Percentiles rank a stretch among this genome's conserved stretches.
These are phyloP conservation scores for Drosophila quinaria DNA, from an alignment of 2,888 invertebrate species.

Conservation along the genomic window DNA sequence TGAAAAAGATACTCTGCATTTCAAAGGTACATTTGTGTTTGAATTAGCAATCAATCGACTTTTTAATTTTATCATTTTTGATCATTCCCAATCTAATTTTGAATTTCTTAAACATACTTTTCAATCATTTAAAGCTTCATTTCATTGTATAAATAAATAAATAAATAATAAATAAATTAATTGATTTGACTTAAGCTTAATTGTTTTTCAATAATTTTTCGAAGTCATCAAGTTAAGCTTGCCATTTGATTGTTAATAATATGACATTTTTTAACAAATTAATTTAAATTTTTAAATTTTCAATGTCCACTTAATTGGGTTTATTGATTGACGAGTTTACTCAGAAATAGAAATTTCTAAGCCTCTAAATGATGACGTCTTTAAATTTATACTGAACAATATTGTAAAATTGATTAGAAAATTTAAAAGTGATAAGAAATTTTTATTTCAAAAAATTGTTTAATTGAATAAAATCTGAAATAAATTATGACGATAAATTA, in stretches of 20 bases:
- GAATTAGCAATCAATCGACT: background rate
- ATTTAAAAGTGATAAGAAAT: background rate
- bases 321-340: conserved; percentile 4
- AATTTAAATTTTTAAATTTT: background rate
- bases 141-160: background rate
- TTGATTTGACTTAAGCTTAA: background rate
- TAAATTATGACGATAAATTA: background rate
- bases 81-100: background rate
- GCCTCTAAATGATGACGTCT: background rate
- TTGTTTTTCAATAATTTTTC: background rate
- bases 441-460: background rate
- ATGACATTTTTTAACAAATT: background rate
- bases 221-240: background rate
- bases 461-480: background rate
- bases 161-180: background rate
- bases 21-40: background rate
- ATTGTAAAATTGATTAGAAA: background rate
- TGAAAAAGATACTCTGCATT: background rate
- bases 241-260: background rate
- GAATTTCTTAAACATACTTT: background rate
- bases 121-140: background rate
- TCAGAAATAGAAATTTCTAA: background rate
- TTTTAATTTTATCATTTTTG: no score
- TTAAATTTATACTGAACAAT: background rate
- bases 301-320: background rate